Percentiles rank a stretch among this genome's conserved stretches.
Conservation (phyloP, 2,888 invertebrate genomes). For the Copidosoma aretas region DNA sequence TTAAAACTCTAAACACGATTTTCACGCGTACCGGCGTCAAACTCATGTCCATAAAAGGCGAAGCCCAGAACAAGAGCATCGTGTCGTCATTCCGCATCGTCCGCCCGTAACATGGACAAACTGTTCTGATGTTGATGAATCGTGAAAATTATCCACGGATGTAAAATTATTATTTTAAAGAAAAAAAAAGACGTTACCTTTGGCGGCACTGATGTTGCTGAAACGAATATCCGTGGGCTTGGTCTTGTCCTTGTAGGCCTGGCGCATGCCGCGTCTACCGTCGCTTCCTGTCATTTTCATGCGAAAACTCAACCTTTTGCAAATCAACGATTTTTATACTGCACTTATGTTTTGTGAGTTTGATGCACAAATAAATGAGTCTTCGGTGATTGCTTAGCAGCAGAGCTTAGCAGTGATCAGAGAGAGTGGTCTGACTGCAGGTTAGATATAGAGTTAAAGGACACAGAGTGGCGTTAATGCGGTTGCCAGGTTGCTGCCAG, state of each 20-base stretch:
- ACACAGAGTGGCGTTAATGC: too few species aligned
- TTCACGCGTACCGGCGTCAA: constrained; percentile 20
- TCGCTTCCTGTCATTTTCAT: constrained; percentile 31
- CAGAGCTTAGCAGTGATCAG: too few species aligned
- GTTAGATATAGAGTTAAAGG: too few species aligned
- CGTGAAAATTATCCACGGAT: not conserved
- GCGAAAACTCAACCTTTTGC: too few species aligned
- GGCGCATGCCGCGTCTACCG: constrained; percentile 41
- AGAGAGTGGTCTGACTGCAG: too few species aligned
- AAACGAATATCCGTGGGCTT: constrained; percentile 93
- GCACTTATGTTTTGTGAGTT: too few species aligned
- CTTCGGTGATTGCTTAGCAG: too few species aligned
- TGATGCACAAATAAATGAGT: too few species aligned
- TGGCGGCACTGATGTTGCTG: constrained; percentile 97
- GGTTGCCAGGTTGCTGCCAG: too few species aligned
- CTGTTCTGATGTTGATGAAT: not conserved
- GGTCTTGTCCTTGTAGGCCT: constrained; percentile 86
- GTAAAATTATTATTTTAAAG: not conserved
- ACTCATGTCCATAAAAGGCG: constrained; percentile 38
- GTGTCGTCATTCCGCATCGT: not conserved
- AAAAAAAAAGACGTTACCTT: constrained; percentile 72
- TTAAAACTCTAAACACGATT: too few species aligned
- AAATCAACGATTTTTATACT: too few species aligned
- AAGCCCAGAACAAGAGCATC: not conserved
- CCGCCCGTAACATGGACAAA: not conserved